Percentiles rank a stretch among this genome's conserved stretches.
These are phyloP conservation scores for Silurus meridionalis DNA, from an alignment of 2,113 vertebrate species.

Conservation along the genomic window DNA sequence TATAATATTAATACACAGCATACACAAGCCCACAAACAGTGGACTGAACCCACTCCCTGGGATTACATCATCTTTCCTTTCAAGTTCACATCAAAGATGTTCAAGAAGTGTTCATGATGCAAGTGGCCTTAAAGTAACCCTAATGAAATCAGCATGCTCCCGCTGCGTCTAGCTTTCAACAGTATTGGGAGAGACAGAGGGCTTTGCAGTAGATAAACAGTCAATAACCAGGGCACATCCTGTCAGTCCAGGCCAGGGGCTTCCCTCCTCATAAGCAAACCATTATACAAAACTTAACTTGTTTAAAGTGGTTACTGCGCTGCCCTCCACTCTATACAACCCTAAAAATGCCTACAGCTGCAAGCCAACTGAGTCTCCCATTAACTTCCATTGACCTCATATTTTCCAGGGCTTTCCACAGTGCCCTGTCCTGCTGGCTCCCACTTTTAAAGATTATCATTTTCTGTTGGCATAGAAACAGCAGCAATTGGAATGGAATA, in stretches of 20 bases:
- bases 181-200: conserved; percentile 10
- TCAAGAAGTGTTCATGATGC: conserved; percentile 36
- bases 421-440: conserved; percentile 63
- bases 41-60: conserved; percentile 30
- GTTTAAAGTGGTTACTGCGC: conserved; percentile 10
- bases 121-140: conserved; percentile 24
- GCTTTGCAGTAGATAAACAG: conserved; percentile 5
- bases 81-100: conserved; percentile 45
- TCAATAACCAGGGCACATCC: conserved; percentile 11
- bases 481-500: conserved; percentile 61
- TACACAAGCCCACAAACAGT: conserved; percentile 24
- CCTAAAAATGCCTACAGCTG: conserved; percentile 15
- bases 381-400: conserved; percentile 64
- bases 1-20: conserved; percentile 10
- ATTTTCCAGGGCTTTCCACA: conserved; percentile 59
- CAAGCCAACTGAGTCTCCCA: conserved; percentile 3
- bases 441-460: conserved; percentile 61
- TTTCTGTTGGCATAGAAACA: conserved; percentile 76
- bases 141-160: conserved; percentile 41
- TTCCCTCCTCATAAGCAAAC: conserved; percentile 15
- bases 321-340: not conserved
- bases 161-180: conserved; percentile 2
- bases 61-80: conserved; percentile 47
- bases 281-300: not conserved
- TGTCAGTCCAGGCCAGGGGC: conserved; percentile 2